A percentile compares a stretch with the other conserved stretches of the same genome.
These are phyloP conservation scores for Chrysomallon squamiferum DNA, from an alignment of 1,140 invertebrate genomes.

Conservation along the genomic window DNA sequence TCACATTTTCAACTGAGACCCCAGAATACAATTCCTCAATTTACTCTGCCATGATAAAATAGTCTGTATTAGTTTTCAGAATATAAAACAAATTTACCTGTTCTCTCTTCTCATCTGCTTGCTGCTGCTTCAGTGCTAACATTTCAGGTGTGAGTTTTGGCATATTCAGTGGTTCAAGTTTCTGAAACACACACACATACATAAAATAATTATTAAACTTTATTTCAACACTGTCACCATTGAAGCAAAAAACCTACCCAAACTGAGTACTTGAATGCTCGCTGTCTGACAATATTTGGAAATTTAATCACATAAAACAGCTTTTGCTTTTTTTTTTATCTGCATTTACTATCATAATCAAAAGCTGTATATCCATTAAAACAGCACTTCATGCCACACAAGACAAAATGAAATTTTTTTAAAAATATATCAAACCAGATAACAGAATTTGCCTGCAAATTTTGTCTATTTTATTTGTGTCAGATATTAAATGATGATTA, in stretches of 20 bases:
- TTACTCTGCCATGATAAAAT: too few relatives aligned
- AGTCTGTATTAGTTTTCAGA: too few relatives aligned
- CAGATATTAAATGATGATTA: too few relatives aligned
- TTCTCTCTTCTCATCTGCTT: conserved; percentile 41
- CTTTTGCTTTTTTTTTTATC: conserved; percentile 11
- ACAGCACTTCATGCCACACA: too few relatives aligned
- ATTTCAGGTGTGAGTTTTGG: conserved; percentile 38
- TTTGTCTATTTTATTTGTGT: too few relatives aligned
- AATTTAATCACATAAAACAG: conserved; percentile 29
- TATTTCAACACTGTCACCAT: neutral
- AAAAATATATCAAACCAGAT: too few relatives aligned
- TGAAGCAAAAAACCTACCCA: neutral
- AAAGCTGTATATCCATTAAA: neutral
- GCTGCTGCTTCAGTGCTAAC: conserved; percentile 36
- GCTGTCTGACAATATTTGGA: conserved; percentile 22
- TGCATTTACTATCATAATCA: neutral
- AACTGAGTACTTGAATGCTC: conserved; percentile 16
- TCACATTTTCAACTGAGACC: too few relatives aligned
- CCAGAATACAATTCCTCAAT: too few relatives aligned
- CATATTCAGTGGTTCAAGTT: conserved; percentile 34
- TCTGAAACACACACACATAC: conserved; percentile 20
- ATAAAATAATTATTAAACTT: neutral
- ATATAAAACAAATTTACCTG: too few relatives aligned
- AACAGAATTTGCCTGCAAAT: too few relatives aligned
- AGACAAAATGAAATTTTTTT: too few relatives aligned